Evolutionary conservation across 2,797 vertebrate species (phyloP).

Genomic region (Pterois miles): DNA sequence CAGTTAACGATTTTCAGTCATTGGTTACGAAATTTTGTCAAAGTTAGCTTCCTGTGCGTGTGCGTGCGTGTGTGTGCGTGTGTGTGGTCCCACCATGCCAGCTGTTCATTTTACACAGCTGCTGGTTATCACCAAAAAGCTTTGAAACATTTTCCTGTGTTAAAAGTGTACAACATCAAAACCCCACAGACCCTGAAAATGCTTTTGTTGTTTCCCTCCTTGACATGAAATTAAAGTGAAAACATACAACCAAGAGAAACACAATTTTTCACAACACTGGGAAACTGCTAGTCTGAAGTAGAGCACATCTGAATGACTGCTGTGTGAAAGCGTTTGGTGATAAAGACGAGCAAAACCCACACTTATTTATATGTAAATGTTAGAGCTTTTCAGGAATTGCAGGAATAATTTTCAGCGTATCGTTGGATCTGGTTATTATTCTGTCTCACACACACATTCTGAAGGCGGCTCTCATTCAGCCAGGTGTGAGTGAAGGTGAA

Average conservation of each 20-base stretch:
- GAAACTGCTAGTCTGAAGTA: neutral
- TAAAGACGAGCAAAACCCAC: constrained; percentile 14
- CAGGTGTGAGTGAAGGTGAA: constrained; percentile 26
- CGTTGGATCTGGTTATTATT: constrained; percentile 35
- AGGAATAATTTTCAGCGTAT: constrained; percentile 19
- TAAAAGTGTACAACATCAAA: neutral
- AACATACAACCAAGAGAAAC: neutral
- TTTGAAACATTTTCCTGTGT: neutral
- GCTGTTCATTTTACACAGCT: too few species aligned
- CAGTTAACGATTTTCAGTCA: too few species aligned
- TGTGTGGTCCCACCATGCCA: too few species aligned
- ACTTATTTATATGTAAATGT: constrained; percentile 37
- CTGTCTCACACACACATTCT: neutral
- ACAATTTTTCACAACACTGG: neutral
- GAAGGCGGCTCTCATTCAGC: neutral
- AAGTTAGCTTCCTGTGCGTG: too few species aligned
- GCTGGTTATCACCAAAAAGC: neutral
- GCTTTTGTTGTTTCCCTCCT: neutral
- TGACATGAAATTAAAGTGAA: neutral
- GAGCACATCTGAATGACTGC: constrained; percentile 1
- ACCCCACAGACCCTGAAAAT: neutral
- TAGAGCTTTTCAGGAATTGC: constrained; percentile 26
- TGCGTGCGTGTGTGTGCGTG: too few species aligned
- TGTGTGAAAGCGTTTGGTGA: neutral
- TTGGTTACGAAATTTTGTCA: too few species aligned